These are phyloP conservation scores for Luffia ferchaultella DNA, from an alignment of 2,888 invertebrate genomes.

Conservation along the genomic window DNA sequence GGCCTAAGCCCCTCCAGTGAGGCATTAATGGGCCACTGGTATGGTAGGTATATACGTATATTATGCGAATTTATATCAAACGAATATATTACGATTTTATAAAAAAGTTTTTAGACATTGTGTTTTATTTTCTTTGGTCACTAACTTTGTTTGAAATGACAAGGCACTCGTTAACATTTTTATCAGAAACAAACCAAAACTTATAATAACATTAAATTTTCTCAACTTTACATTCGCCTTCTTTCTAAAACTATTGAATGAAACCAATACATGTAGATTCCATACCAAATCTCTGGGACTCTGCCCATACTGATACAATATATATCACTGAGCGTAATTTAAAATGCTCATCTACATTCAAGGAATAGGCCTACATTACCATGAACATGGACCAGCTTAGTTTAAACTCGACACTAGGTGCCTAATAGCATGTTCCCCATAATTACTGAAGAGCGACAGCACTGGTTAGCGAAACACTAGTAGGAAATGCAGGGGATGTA, in stretches of 20 bases:
- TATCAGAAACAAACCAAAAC: neutral
- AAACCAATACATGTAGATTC: neutral
- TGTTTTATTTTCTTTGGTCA: neutral
- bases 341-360: constrained; percentile 39
- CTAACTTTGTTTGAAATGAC: neutral
- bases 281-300: neutral
- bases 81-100: no score
- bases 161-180: neutral
- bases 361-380: constrained; percentile 47
- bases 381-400: constrained; percentile 47
- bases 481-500: neutral
- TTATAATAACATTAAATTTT: neutral
- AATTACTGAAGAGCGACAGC: neutral
- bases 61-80: no score
- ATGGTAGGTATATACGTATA: no score
- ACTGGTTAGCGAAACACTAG: neutral
- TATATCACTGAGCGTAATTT: constrained; percentile 32
- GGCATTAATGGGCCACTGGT: no score
- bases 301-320: constrained; percentile 26
- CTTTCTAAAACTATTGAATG: neutral
- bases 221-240: neutral
- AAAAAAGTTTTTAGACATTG: no score
- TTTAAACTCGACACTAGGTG: constrained; percentile 32
- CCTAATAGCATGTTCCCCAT: neutral
- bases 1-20: no score